These are phyloP conservation scores for Gerris lacustris DNA, from an alignment of 2,888 invertebrate genomes.

Conservation along the genomic window DNA sequence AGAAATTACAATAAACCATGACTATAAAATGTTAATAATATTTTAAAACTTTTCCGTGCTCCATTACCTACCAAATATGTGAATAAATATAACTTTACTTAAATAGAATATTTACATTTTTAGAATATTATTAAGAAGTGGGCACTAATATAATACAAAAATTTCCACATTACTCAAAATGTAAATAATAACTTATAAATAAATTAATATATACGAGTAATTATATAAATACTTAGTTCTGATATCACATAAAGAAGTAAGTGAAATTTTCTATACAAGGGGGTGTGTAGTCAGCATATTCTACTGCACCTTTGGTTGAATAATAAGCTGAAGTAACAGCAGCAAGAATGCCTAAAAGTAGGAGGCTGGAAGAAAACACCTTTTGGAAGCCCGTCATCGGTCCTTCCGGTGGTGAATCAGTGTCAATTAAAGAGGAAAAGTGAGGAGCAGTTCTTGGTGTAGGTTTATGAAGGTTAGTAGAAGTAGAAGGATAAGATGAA, in stretches of 20 bases:
- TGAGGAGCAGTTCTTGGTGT: slow-evolving; percentile 10
- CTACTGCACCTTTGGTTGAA: slow-evolving; percentile 52
- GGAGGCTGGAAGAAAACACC: slow-evolving; percentile 44
- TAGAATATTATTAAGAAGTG: too few relatives aligned
- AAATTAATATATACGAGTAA: too few relatives aligned
- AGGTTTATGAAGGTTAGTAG: not conserved
- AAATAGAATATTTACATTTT: too few relatives aligned
- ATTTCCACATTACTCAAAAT: too few relatives aligned
- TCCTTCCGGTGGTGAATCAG: slow-evolving; percentile 11
- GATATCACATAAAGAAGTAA: slow-evolving; percentile 5
- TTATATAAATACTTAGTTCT: too few relatives aligned
- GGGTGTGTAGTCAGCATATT: slow-evolving; percentile 53
- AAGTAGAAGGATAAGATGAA: not conserved
- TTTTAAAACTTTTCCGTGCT: too few relatives aligned
- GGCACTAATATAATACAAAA: too few relatives aligned
- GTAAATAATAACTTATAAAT: too few relatives aligned
- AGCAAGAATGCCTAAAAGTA: slow-evolving; percentile 47
- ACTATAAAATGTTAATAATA: too few relatives aligned
- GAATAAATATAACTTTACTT: too few relatives aligned
- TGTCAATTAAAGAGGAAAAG: slow-evolving; percentile 6
- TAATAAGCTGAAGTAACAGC: slow-evolving; percentile 58
- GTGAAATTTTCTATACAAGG: slow-evolving; percentile 59
- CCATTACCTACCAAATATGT: too few relatives aligned
- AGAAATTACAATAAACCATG: too few relatives aligned
- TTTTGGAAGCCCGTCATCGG: slow-evolving; percentile 32